Conservation (phyloP, 1,140 invertebrate genomes). For the Drosophila gunungcola region DNA sequence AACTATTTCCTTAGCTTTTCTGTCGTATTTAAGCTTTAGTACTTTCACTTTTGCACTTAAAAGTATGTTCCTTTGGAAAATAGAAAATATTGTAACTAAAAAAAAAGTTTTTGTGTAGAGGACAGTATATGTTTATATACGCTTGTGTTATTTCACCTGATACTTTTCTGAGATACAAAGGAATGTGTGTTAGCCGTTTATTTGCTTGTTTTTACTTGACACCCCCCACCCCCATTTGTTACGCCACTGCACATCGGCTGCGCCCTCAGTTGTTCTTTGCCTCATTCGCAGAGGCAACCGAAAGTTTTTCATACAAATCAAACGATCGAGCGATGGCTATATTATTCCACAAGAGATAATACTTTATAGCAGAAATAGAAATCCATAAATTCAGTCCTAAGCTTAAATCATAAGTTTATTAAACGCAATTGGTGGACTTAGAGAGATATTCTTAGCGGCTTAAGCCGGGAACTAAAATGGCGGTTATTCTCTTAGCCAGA, state of each 20-base stretch:
- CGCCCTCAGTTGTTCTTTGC: slow-evolving; percentile 2
- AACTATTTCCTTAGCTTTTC: too few relatives aligned
- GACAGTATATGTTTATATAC: too few relatives aligned
- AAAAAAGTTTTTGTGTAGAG: too few relatives aligned
- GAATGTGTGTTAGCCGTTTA: too few relatives aligned
- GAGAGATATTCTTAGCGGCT: not conserved
- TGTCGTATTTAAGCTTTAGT: too few relatives aligned
- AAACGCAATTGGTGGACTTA: not conserved
- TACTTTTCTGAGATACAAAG: too few relatives aligned
- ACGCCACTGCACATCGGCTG: not conserved
- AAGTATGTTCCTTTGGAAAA: too few relatives aligned
- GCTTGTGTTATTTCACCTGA: too few relatives aligned
- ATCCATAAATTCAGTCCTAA: not conserved
- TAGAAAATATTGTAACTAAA: too few relatives aligned
- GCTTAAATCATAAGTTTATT: not conserved
- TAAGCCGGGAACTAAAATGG: slow-evolving; percentile 28
- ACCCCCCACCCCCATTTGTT: not conserved
- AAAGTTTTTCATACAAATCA: slow-evolving; percentile 3
- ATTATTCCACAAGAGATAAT: not conserved
- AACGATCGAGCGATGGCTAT: not conserved
- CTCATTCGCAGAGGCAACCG: not conserved
- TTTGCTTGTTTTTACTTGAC: too few relatives aligned
- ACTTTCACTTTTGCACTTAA: too few relatives aligned
- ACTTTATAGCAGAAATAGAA: not conserved
- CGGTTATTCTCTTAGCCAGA: not conserved